Base-by-base conservation (phyloP, 2,888 invertebrate species). In the Ramazzottius varieornatus region DNA sequence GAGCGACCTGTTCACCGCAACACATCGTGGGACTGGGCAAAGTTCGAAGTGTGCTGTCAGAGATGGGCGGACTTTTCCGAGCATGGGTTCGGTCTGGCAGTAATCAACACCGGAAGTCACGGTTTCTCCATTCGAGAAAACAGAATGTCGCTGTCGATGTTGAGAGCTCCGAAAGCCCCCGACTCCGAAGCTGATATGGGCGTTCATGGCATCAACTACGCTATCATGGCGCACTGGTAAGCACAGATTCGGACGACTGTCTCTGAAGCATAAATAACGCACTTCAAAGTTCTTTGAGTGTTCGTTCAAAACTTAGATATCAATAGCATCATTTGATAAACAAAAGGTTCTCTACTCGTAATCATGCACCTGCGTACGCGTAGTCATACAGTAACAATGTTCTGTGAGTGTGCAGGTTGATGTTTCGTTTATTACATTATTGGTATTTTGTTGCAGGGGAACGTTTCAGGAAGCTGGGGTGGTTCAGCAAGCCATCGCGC, bases 61-160 rank as follows among this genome's bases (percentile, higher is more conserved):
- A 78, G 78, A 68, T 80, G 79, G 79, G 76, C 76, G 40, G 79
- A 78, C 67, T 63, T 79, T n/a, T 77, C 78, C 0, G 78, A 80
- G 68, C 73, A 73, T 68, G 74, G 74, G 67, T 75, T 71, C 69
- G 79, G 80, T 63, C 72, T 79, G 16, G 72, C 78, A 13, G 70
- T 80, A 1, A 72, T 80, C 29, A 80, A 78, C 68, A 77, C 78
- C 70, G 73, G 75, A 69, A 79, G 80, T 68, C 80, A 80, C 70
- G 80, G 80, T 32, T 77, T 76, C 72, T 75, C 76, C 24, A 74
- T 75, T n/a, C 69, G 73, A 2, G 75, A 74, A 64, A 76, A 75
- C 66, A 70, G 73, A 20, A 72, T 79, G 65, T 70, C 75, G 46
- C 71, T 79, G 32, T 79, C 79, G 0, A 74, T 79, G 64, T 71